phyloP scores from a whole-genome alignment of 2,888 invertebrate species.

The Gortyna flavago region DNA sequence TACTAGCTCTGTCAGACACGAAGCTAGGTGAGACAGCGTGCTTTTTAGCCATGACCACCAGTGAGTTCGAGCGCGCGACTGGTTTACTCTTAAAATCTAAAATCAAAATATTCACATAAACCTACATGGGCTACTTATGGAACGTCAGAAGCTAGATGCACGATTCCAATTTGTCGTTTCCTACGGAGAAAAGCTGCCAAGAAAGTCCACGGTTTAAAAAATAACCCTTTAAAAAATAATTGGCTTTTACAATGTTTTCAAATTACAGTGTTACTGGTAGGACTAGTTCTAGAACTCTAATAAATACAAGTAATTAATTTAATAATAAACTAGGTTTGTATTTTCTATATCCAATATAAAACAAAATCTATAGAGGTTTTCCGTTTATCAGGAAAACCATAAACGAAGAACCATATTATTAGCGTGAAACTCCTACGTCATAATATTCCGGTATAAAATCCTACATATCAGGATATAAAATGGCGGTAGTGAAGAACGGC shows the following conservation, averaged over 20 bases:
- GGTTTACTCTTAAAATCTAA: no score
- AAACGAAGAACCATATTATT: slow-evolving; percentile 2
- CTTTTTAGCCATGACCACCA: no score
- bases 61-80: no score
- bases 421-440: slow-evolving; percentile 3
- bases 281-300: not conserved
- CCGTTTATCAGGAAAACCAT: not conserved
- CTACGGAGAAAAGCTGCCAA: no score
- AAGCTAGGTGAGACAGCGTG: no score
- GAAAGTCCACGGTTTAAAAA: not conserved
- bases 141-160: no score
- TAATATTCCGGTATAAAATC: slow-evolving; percentile 20
- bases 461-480: slow-evolving; percentile 29
- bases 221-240: not conserved
- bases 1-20: no score
- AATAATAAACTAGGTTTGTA: not conserved
- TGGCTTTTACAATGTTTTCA: not conserved
- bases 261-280: not conserved
- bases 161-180: no score
- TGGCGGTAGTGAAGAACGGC: slow-evolving; percentile 41
- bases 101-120: no score
- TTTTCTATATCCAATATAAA: not conserved
- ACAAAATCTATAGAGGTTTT: not conserved
- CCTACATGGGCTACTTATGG: no score
- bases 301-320: not conserved